Evolutionary conservation across 2,113 vertebrate species (phyloP), one percentile per base, ranked within the genome.

Genomic region (Struthio camelus): DNA sequence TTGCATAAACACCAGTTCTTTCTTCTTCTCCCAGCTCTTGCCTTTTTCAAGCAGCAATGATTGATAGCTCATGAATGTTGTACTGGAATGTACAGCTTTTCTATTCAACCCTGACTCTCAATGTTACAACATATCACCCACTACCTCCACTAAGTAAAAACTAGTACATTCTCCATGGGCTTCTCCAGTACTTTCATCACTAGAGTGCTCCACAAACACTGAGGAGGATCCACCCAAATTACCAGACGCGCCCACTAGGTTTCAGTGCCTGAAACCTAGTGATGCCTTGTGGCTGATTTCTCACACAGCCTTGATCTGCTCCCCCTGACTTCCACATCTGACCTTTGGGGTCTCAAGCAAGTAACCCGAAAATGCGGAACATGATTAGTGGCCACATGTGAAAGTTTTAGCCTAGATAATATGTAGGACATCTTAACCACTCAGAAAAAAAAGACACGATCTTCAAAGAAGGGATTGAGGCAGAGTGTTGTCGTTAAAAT

Each of bases 171-270:
- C 9, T 81, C 84, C 90, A 56, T 67, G 59, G 46, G 5, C 8
- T 78, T 88, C 18, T 66, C 24, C 34, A 87, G 38, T 66, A 38
- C 30, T 91, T 89, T 72, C 32, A 22, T 85, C 2, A 0, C 34
- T 61, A 56, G n/a, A 42, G 48, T 30, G 51, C 19, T 92, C 84
- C 14, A 75, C 48, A 18, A 64, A 13, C 28, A 53, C 28, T 46
- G 48, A 70, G 64, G 54, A 70, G 67, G 42, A 77, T 48, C 2
- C 0, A 38, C 34, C 0, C 38, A 53, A 0, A 28, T 16, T 66
- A 14, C 27, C 36, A 75, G 9, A 73, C 71, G 18, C 54, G 10
- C 25, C 28, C 23, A 10, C 7, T 14, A 66, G 50, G 13, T 86
- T 88, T 87, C 72, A 71, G 32, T 54, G 51, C 36, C 51, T 53